Percentiles rank a stretch among this genome's conserved stretches.
These are phyloP conservation scores for Homarus gammarus DNA, from an alignment of 2,888 invertebrate genomes.

Conservation along the genomic window DNA sequence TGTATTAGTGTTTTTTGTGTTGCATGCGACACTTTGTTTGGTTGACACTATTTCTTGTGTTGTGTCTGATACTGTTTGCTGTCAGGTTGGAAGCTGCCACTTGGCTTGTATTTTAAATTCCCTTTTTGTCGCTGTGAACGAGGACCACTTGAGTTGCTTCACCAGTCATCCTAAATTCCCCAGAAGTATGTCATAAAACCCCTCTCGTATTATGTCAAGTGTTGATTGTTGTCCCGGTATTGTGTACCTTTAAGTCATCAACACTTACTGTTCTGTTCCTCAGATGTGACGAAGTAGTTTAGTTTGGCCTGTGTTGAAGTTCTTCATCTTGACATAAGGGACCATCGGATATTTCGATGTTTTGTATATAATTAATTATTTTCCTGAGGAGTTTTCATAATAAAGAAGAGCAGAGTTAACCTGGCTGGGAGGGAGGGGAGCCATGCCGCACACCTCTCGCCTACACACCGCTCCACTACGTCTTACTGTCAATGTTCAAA, in stretches of 20 bases:
- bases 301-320: neutral
- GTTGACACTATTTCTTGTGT: neutral
- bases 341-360: slow-evolving; percentile 67
- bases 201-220: too few relatives aligned
- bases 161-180: too few relatives aligned
- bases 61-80: neutral
- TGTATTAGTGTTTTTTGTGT: neutral
- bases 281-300: neutral
- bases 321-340: slow-evolving; percentile 35
- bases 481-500: too few relatives aligned
- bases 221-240: too few relatives aligned
- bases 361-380: slow-evolving; percentile 36
- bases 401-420: neutral
- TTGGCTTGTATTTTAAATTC: neutral
- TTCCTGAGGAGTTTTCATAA: neutral
- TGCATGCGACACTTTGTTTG: neutral
- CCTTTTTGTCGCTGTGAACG: too few relatives aligned
- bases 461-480: too few relatives aligned
- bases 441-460: too few relatives aligned
- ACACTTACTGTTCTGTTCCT: neutral
- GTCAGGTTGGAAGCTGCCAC: neutral
- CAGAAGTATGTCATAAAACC: too few relatives aligned
- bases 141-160: too few relatives aligned
- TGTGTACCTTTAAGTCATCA: too few relatives aligned
- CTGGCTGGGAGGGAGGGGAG: neutral